Percentiles rank a stretch among this genome's conserved stretches.
phyloP scores from a whole-genome alignment of 2,888 invertebrate genomes.

The Eledona agricola region DNA sequence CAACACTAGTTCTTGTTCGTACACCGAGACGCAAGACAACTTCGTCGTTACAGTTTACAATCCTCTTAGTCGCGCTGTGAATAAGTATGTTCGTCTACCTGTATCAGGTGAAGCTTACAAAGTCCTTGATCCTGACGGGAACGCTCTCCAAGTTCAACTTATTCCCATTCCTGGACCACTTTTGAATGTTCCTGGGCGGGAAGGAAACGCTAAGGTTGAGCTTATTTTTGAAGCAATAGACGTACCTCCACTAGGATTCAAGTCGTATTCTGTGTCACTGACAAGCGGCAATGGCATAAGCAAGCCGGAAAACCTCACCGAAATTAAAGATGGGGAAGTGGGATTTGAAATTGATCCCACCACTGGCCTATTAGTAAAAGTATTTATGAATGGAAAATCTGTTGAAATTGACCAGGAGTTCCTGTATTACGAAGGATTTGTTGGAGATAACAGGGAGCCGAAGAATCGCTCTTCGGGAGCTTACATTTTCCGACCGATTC shows the following conservation, averaged over 20 bases:
- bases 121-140: constrained; percentile 16
- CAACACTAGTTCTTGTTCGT: constrained; percentile 78
- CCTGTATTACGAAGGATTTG: constrained; percentile 74
- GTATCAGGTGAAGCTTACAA: constrained; percentile 19
- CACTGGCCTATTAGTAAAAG: constrained; percentile 66
- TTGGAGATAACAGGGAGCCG: constrained; percentile 71
- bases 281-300: constrained; percentile 23
- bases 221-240: constrained; percentile 73
- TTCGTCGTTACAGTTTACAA: constrained; percentile 83
- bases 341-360: constrained; percentile 65
- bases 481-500: constrained; percentile 81
- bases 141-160: constrained; percentile 57
- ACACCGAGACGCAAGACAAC: constrained; percentile 67
- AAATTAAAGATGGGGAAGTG: constrained; percentile 10
- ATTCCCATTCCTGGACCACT: constrained; percentile 66
- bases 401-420: constrained; percentile 69
- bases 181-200: constrained; percentile 31
- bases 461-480: constrained; percentile 85
- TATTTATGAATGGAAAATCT: constrained; percentile 62
- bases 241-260: constrained; percentile 74
- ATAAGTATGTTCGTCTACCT: constrained; percentile 58
- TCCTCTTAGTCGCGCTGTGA: constrained; percentile 72
- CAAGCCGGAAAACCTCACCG: constrained; percentile 5
- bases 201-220: constrained; percentile 63
- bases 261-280: constrained; percentile 66